Base-by-base conservation (phyloP, 2,888 invertebrate genomes). In the Noctua janthe region DNA sequence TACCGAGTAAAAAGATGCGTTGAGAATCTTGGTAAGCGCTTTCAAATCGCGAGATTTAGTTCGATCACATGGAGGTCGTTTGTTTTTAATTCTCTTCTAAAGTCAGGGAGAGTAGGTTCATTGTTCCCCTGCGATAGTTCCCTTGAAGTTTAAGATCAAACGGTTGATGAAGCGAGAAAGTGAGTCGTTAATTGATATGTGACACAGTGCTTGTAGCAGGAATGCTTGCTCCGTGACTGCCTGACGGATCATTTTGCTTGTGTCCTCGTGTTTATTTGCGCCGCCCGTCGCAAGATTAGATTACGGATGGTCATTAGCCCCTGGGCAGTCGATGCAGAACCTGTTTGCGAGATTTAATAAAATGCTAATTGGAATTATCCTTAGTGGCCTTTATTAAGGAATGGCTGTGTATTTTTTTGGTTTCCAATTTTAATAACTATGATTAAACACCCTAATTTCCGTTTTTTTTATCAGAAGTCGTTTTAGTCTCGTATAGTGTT, bases 251-350 rank as follows among this genome's bases (percentile, higher is more conserved):
- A 88, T 87, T 92, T 90, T 87, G 91, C 85, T 90, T 89, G 91
- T 90, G 92, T 91, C 89, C 90, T 87, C 86, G 88, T 88, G 90
- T 90, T 89, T 89, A 87, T 89, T 89, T 88, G 93, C 90, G 91
- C 91, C 89, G 91, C 89, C 87, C 89, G 89, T 87, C 87, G 89
- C 90, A 89, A 95, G 96, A 95, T 95, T 95, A 95, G 95, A 96
- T 96, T 95, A 94, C 94, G 91, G 87, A 89, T 94, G 95, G 95
- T 95, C 95, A 93, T 95, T 95, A 95, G 94, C 95, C 94, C 91
- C 92, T 85, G 89, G 90, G 91, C 90, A 91, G 91, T 91, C 90
- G 92, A 89, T 92, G 93, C 92, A 93, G 89, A 93, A 94, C 94
- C 92, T 89, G 94, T 94, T 94, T 92, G 92, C 89, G 82, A 88